Conservation (phyloP, 1,140 invertebrate genomes). For the Ips typographus region DNA sequence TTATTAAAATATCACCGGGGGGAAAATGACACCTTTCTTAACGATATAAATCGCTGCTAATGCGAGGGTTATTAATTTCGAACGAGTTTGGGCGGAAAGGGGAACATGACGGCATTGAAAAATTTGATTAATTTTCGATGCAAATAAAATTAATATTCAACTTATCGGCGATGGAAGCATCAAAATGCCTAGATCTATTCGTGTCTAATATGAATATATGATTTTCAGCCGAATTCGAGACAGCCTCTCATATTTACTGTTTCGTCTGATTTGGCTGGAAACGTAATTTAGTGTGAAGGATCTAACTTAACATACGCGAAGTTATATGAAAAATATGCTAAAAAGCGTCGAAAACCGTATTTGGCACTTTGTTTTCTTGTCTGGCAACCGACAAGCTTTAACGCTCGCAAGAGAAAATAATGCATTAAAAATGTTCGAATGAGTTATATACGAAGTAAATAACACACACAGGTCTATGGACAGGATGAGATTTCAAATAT, state of each 20-base stretch:
- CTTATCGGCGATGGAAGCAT: slow-evolving; percentile 2
- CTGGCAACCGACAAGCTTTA: slow-evolving; percentile 32
- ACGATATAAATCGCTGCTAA: slow-evolving; percentile 38
- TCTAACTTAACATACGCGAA: slow-evolving; percentile 27
- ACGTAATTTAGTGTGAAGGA: slow-evolving; percentile 33
- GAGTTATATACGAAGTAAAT: background rate
- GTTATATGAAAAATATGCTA: slow-evolving; percentile 35
- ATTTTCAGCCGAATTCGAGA: background rate
- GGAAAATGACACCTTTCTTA: slow-evolving; percentile 38
- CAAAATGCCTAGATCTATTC: background rate
- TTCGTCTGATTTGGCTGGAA: slow-evolving; percentile 36
- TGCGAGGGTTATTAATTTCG: slow-evolving; percentile 34
- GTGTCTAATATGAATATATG: background rate
- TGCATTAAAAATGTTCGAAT: slow-evolving; percentile 22
- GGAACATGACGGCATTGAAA: slow-evolving; percentile 18
- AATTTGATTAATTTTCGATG: slow-evolving; percentile 26
- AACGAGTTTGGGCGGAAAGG: slow-evolving; percentile 15
- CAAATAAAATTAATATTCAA: slow-evolving; percentile 25
- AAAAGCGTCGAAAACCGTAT: slow-evolving; percentile 39
- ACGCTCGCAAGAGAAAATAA: slow-evolving; percentile 25
- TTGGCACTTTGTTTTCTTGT: slow-evolving; percentile 40
- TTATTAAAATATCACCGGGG: slow-evolving; percentile 35
- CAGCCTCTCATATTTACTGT: slow-evolving; percentile 5
- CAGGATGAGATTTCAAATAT: no score
- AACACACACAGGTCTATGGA: no score